These are phyloP conservation scores for Heliconius cydno DNA, from an alignment of 2,888 invertebrate species.

Conservation along the genomic window DNA sequence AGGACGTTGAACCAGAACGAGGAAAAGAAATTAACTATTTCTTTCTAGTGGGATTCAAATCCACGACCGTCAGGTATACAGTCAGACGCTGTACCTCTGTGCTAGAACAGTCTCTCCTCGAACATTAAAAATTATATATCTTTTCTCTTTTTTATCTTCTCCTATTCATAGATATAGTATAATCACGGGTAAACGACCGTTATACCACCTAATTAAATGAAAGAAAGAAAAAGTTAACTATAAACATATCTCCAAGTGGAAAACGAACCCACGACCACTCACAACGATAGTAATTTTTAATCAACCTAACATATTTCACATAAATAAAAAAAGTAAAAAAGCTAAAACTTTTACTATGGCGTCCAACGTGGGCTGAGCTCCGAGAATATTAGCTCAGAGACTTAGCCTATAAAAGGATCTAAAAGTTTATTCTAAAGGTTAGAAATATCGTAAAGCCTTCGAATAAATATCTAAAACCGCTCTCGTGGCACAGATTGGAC, in stretches of 20 bases:
- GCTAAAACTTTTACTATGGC: conserved; percentile 41
- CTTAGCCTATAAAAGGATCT: conserved; percentile 12
- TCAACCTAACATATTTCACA: not conserved
- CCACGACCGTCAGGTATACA: too few species aligned
- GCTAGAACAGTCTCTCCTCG: too few species aligned
- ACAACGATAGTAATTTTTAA: not conserved
- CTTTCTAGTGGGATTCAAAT: too few species aligned
- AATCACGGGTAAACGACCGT: not conserved
- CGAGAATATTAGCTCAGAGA: not conserved
- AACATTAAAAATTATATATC: not conserved
- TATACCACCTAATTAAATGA: not conserved
- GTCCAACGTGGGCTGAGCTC: conserved; percentile 44
- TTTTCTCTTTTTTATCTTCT: not conserved
- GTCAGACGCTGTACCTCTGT: too few species aligned
- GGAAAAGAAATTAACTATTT: too few species aligned
- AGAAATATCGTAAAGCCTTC: conserved; percentile 1
- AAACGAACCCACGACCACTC: not conserved
- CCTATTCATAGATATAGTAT: not conserved
- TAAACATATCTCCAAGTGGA: not conserved
- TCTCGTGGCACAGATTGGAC: too few species aligned
- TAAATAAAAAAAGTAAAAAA: not conserved
- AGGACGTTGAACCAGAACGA: too few species aligned
- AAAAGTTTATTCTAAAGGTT: conserved; percentile 4
- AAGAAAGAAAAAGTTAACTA: not conserved
- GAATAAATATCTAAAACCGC: not conserved